Conservation (phyloP, 2,888 invertebrate species). For the Torymus aiolomorphi region DNA sequence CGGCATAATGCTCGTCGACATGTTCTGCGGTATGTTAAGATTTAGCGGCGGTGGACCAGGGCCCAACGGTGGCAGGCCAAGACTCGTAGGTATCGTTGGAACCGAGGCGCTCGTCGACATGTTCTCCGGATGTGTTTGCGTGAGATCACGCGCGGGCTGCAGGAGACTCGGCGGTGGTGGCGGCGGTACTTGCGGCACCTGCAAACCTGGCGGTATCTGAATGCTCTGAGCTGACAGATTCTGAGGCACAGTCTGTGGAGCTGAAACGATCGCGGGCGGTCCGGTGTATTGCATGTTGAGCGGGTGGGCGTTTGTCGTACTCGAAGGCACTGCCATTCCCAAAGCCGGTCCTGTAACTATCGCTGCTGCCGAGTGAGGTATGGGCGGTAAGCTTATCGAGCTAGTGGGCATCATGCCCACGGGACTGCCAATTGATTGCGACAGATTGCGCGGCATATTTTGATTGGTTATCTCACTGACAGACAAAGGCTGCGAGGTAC, state of each 20-base stretch:
- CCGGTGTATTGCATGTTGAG: slow-evolving; percentile 72
- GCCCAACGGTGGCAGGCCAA: slow-evolving; percentile 35
- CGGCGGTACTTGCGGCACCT: slow-evolving; percentile 51
- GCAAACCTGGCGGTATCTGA: slow-evolving; percentile 64
- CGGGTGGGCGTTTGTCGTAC: slow-evolving; percentile 61
- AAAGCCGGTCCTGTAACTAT: slow-evolving; percentile 54
- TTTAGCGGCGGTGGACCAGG: slow-evolving; percentile 67
- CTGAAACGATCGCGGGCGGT: slow-evolving; percentile 66
- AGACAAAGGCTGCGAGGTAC: slow-evolving; percentile 57
- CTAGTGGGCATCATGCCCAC: slow-evolving; percentile 51
- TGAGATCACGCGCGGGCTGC: slow-evolving; percentile 58
- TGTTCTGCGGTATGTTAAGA: slow-evolving; percentile 72
- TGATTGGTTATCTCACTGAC: slow-evolving; percentile 65
- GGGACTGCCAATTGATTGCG: slow-evolving; percentile 68
- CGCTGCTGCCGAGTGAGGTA: slow-evolving; percentile 54
- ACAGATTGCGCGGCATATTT: slow-evolving; percentile 69
- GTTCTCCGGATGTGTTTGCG: slow-evolving; percentile 65
- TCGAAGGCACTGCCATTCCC: slow-evolving; percentile 51
- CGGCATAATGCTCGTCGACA: slow-evolving; percentile 64
- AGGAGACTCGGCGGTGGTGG: slow-evolving; percentile 51
- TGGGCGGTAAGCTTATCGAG: slow-evolving; percentile 43
- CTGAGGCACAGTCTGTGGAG: slow-evolving; percentile 71
- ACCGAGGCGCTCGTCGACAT: slow-evolving; percentile 64
- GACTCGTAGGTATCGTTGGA: slow-evolving; percentile 40
- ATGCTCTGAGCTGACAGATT: slow-evolving; percentile 67